These are phyloP conservation scores for Dolichopus griseipennis DNA, from an alignment of 2,888 invertebrate species.

Conservation along the genomic window DNA sequence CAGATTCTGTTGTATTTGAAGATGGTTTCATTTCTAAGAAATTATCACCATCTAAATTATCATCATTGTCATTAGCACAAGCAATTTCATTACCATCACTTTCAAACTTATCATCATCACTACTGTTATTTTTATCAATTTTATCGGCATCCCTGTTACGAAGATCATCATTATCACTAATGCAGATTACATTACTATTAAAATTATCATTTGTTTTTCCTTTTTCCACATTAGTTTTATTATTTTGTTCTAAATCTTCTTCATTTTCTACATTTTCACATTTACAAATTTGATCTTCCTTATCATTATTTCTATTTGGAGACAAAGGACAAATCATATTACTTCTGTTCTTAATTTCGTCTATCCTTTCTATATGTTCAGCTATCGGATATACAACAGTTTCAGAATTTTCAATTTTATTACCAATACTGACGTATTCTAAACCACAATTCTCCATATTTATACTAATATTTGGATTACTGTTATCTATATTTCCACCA, in stretches of 20 bases:
- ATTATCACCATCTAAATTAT: slow-evolving; percentile 12
- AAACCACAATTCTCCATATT: slow-evolving; percentile 32
- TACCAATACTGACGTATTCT: slow-evolving; percentile 15
- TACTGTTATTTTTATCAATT: slow-evolving; percentile 12
- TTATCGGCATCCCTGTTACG: not conserved
- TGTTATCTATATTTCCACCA: slow-evolving; percentile 30
- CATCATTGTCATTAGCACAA: slow-evolving; percentile 1
- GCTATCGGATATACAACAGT: slow-evolving; percentile 66
- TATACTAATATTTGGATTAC: slow-evolving; percentile 33
- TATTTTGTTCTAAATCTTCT: slow-evolving; percentile 17
- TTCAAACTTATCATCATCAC: slow-evolving; percentile 52
- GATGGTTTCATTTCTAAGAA: slow-evolving; percentile 18
- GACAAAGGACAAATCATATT: not conserved
- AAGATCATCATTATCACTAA: not conserved
- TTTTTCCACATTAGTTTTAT: slow-evolving; percentile 11
- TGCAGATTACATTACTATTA: too few species aligned
- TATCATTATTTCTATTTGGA: not conserved
- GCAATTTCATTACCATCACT: slow-evolving; percentile 22
- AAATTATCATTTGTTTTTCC: not conserved
- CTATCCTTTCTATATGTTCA: slow-evolving; percentile 69
- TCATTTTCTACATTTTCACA: slow-evolving; percentile 20
- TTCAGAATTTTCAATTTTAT: slow-evolving; percentile 31
- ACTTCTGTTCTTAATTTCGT: not conserved
- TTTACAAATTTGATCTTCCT: slow-evolving; percentile 23
- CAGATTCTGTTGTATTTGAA: slow-evolving; percentile 25